phyloP scores from a whole-genome alignment of 1,140 invertebrate species.

The Pseudomyrmex sp. region DNA sequence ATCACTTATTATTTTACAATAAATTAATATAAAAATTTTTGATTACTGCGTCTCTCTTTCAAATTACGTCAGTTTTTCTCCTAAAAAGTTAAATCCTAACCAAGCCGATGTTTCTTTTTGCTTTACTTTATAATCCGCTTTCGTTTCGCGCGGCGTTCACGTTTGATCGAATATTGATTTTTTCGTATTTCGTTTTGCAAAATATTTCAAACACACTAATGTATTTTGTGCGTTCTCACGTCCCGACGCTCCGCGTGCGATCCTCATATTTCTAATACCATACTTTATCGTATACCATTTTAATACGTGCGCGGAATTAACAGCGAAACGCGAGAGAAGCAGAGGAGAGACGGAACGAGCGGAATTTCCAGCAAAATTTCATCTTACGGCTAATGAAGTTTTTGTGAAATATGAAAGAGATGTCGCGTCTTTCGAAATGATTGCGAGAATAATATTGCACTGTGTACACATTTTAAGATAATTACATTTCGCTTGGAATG shows the following conservation, averaged over 20 bases:
- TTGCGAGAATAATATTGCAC: neutral
- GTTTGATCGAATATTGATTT: neutral
- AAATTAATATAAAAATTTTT: too few relatives aligned
- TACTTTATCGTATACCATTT: constrained; percentile 28
- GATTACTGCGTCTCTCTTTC: neutral
- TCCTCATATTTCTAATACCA: constrained; percentile 20
- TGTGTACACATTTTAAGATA: neutral
- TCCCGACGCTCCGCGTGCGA: too few relatives aligned
- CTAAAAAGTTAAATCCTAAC: neutral
- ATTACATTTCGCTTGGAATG: neutral
- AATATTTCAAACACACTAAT: neutral
- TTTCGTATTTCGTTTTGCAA: neutral
- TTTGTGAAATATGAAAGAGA: constrained; percentile 27
- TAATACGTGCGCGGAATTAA: constrained; percentile 39
- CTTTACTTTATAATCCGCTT: neutral
- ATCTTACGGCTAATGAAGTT: constrained; percentile 25
- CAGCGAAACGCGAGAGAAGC: neutral
- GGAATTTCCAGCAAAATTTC: constrained; percentile 47
- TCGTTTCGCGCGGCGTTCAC: neutral
- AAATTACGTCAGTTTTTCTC: neutral
- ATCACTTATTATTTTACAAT: too few relatives aligned
- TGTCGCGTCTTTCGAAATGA: neutral
- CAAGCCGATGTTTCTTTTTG: neutral
- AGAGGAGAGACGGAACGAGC: neutral
- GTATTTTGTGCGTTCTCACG: neutral